Conservation (phyloP, 1,140 invertebrate species). For the Caerostris extrusa region DNA sequence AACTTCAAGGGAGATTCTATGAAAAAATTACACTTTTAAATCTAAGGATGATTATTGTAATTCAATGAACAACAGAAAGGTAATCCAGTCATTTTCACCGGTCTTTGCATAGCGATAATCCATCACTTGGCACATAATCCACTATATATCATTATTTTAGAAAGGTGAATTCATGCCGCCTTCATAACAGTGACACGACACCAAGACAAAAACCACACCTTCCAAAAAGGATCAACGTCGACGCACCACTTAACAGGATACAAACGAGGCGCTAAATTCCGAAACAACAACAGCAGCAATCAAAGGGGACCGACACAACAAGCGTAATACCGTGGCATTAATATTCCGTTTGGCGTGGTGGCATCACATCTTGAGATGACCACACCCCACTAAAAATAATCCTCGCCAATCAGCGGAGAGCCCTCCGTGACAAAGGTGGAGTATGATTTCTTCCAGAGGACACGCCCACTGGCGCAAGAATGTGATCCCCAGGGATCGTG, state of each 20-base stretch:
- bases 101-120: no score
- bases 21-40: no score
- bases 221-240: slow-evolving; percentile 30
- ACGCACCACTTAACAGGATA: slow-evolving; percentile 60
- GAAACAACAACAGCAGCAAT: slow-evolving; percentile 25
- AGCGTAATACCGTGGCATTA: slow-evolving; percentile 31
- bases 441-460: slow-evolving; percentile 54
- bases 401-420: slow-evolving; percentile 39
- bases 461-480: slow-evolving; percentile 63
- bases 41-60: no score
- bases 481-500: slow-evolving; percentile 70
- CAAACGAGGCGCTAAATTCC: slow-evolving; percentile 52
- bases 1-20: no score
- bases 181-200: neutral
- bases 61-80: no score
- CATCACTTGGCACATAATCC: no score
- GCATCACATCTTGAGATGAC: neutral
- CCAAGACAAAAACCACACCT: neutral
- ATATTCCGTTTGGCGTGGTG: neutral
- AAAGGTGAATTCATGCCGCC: no score
- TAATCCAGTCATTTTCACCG: no score
- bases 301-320: slow-evolving; percentile 28
- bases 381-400: slow-evolving; percentile 60
- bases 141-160: no score
- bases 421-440: slow-evolving; percentile 55